Conservation (phyloP, 2,888 invertebrate genomes). For the Erpobdella octoculata region DNA sequence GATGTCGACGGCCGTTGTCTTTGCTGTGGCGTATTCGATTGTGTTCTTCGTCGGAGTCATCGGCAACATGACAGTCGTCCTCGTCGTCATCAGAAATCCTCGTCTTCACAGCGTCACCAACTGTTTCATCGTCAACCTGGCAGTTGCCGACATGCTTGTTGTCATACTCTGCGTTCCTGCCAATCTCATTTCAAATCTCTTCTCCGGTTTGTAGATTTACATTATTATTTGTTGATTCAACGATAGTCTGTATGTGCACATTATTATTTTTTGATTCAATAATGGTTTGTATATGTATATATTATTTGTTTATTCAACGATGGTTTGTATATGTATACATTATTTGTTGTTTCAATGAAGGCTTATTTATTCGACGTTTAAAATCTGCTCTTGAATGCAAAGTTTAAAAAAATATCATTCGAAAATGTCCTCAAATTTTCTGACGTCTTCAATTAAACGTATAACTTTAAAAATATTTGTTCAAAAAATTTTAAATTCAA, state of each 20-base stretch:
- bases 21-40: not conserved
- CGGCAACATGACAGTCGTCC: not conserved
- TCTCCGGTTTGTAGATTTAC: not conserved
- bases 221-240: too few species aligned
- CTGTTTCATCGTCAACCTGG: conserved; percentile 15
- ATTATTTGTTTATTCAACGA: too few species aligned
- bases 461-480: too few species aligned
- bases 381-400: not conserved
- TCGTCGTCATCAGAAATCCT: conserved; percentile 1
- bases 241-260: too few species aligned
- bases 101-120: not conserved
- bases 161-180: conserved; percentile 1
- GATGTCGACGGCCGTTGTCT: not conserved
- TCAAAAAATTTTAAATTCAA: too few species aligned
- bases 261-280: not conserved
- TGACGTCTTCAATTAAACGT: too few species aligned
- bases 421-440: too few species aligned
- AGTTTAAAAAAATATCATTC: not conserved
- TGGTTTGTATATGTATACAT: too few species aligned
- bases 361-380: not conserved
- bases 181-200: not conserved
- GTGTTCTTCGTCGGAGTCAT: not conserved
- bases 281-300: not conserved
- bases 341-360: too few species aligned
- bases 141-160: conserved; percentile 4